These are phyloP conservation scores for Misgurnus mizolepis DNA, from an alignment of 2,113 vertebrate species.

Conservation along the genomic window DNA sequence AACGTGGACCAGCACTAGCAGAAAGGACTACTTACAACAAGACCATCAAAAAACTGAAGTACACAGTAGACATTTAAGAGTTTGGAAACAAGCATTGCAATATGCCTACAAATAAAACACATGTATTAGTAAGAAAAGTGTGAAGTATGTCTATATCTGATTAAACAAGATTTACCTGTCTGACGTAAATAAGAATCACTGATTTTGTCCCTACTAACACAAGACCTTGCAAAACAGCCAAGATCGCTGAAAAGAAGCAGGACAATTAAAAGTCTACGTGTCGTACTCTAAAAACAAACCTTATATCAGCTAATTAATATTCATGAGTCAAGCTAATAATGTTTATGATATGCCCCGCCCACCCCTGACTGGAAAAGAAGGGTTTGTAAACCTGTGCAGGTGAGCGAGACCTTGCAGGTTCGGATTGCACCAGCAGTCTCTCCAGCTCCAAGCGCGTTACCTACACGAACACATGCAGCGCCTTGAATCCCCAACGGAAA, in stretches of 20 bases:
- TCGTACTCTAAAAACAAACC: too few species aligned
- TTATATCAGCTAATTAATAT: too few species aligned
- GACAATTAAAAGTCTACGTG: background rate
- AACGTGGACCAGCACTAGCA: too few species aligned
- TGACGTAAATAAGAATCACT: conserved; percentile 81
- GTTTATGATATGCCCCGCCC: too few species aligned
- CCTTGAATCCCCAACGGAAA: conserved; percentile 80
- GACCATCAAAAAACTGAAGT: conserved; percentile 70
- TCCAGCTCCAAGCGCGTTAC: conserved; percentile 83
- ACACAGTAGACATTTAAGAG: conserved; percentile 67
- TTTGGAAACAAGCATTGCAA: conserved; percentile 63
- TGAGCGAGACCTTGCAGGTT: conserved; percentile 72
- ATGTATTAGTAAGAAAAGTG: background rate
- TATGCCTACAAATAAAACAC: conserved; percentile 61
- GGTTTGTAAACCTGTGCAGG: conserved; percentile 72
- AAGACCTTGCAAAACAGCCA: conserved; percentile 70
- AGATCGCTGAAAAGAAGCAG: conserved; percentile 61
- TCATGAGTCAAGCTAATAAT: background rate
- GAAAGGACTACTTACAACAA: conserved; percentile 65
- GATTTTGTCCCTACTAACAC: conserved; percentile 74
- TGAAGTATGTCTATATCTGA: background rate
- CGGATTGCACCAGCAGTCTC: conserved; percentile 72
- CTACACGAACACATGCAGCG: conserved; percentile 80
- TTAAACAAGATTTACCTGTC: conserved; percentile 73
- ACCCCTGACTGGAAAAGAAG: background rate